Base-by-base conservation (phyloP, 2,113 vertebrate species). In the Cariama cristata region DNA sequence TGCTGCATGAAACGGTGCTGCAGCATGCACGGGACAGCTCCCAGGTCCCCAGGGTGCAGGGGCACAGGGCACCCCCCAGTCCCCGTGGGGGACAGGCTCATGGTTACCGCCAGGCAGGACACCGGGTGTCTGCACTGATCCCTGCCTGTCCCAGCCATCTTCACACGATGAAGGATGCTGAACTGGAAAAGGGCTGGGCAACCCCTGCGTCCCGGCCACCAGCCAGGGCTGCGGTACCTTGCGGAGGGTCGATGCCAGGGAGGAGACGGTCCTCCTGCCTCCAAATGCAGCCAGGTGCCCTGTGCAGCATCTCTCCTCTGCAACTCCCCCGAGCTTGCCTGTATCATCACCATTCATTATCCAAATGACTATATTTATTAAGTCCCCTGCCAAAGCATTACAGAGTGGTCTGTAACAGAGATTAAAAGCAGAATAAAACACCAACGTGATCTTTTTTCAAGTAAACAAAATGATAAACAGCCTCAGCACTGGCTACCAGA, bases 311-410 rank as follows among this genome's bases (percentile, higher is more conserved):
- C 59, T n/a, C 55, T 86, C 24, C 50, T 44, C 67, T 71, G 75
- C 24, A 4, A 9, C 45, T 95, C 76, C 55, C 66, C 47, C 0
- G 5, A 84, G 94, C 79, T 86, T 26, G 75, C 83, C 64, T 88
- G 80, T 93, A 94, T 88, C 96, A 95, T 91, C 72, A 88, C 86
- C 91, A 94, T 94, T 96, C 92, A 90, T 96, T 96, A 97, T 94
- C 95, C 75, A 94, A 97, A 97, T 88, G 82, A 93, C 90, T 96
- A 32, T 84, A 95, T 96, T 97, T 97, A 94, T 96, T 93, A 97
- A 93, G 94, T 97, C 47, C 27, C 79, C 88, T 97, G 92, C 94
- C 91, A 94, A 86, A 32, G 69, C 86, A 71, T 95, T 96, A 94
- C 82, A 88, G 88, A 94, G 79, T 55, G 86, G 72, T 67, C 94